These are phyloP conservation scores for Machaerirhynchus nigripectus DNA, from an alignment of 2,113 vertebrate species.

Conservation along the genomic window DNA sequence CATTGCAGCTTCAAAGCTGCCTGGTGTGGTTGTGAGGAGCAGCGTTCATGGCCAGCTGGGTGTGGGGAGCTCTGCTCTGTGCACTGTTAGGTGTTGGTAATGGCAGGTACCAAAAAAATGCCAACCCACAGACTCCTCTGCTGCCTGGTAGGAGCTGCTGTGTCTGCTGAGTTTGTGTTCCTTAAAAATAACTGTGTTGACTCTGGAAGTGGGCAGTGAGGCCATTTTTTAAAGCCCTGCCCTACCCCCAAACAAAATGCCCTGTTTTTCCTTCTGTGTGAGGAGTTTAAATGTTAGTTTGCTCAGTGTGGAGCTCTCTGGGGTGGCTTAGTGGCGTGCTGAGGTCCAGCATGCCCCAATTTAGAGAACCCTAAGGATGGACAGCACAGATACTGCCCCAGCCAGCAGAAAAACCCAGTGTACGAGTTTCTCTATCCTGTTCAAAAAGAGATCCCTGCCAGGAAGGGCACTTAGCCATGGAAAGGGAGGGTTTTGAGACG, in stretches of 20 bases:
- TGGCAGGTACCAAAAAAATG: not conserved
- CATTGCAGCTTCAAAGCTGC: not conserved
- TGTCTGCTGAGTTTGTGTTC: not conserved
- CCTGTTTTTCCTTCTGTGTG: not conserved
- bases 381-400: not conserved
- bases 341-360: not conserved
- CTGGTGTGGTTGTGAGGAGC: not conserved
- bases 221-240: not conserved
- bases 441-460: not conserved
- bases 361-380: not conserved
- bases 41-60: not conserved
- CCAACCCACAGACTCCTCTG: not conserved
- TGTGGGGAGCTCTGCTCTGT: not conserved
- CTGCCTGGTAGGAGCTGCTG: not conserved
- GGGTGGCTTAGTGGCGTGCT: not conserved
- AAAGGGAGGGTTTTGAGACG: not conserved
- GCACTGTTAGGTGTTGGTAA: not conserved
- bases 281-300: not conserved
- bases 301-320: not conserved
- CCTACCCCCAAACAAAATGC: not conserved
- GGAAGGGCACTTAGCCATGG: not conserved
- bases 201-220: not conserved
- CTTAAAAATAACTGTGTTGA: not conserved
- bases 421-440: not conserved
- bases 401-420: not conserved